phyloP scores from a whole-genome alignment of 1,140 invertebrate genomes.

The Pemphigus obesinymphae region DNA sequence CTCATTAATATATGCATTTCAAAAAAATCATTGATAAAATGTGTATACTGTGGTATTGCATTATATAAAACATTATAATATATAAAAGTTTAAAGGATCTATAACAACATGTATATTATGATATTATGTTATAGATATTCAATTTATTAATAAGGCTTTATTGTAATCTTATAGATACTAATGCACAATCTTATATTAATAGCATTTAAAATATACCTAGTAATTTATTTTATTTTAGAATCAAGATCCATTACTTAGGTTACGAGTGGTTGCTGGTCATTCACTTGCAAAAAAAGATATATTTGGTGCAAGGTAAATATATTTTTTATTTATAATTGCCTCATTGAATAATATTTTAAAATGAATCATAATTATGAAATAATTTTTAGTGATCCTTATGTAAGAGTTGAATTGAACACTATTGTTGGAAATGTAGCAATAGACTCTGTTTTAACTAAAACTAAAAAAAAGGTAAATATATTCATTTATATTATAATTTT shows the following conservation, averaged over 20 bases:
- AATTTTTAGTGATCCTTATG: slow-evolving; percentile 86
- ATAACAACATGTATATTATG: too few relatives aligned
- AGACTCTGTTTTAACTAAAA: slow-evolving; percentile 89
- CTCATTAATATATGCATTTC: too few relatives aligned
- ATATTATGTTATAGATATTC: neutral
- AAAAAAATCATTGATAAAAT: too few relatives aligned
- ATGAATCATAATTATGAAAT: neutral
- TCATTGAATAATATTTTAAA: neutral
- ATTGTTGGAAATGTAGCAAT: slow-evolving; percentile 77
- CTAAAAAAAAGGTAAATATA: slow-evolving; percentile 81
- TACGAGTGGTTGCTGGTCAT: slow-evolving; percentile 69
- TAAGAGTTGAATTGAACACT: slow-evolving; percentile 82
- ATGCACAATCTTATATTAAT: neutral
- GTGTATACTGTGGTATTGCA: too few relatives aligned
- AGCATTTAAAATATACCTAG: neutral
- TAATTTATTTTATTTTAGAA: slow-evolving; percentile 25
- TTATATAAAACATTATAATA: too few relatives aligned
- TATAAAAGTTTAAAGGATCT: too few relatives aligned
- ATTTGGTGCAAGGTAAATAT: slow-evolving; percentile 85
- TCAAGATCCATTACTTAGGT: slow-evolving; percentile 36
- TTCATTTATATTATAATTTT: neutral
- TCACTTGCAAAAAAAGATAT: slow-evolving; percentile 95
- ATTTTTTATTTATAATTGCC: slow-evolving; percentile 1
- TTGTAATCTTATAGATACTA: too few relatives aligned
- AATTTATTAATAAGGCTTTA: neutral